These are phyloP conservation scores for Whitmania pigra DNA, from an alignment of 1,140 invertebrate species.

Conservation along the genomic window DNA sequence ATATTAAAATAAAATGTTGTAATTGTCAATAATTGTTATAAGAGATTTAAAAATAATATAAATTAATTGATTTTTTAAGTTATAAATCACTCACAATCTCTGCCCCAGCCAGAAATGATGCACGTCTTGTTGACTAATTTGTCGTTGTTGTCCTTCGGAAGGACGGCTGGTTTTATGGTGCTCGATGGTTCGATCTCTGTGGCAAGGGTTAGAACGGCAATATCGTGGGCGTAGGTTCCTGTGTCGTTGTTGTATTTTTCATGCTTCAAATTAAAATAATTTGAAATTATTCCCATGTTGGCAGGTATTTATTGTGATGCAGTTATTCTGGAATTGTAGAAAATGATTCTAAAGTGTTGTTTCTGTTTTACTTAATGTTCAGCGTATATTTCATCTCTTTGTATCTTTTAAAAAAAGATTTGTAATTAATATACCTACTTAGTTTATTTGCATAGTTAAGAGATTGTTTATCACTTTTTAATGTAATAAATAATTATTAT, in stretches of 20 bases:
- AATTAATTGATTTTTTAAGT: no score
- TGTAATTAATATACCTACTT: no score
- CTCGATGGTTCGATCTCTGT: not conserved
- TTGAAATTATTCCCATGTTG: not conserved
- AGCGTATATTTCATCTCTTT: no score
- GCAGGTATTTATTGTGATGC: no score
- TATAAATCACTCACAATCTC: not conserved
- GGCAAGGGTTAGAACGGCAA: conserved; percentile 7
- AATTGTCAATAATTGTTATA: no score
- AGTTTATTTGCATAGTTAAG: no score
- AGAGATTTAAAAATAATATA: no score
- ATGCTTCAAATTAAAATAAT: not conserved
- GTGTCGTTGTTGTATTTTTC: conserved; percentile 16
- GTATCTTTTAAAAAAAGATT: no score
- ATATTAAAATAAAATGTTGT: no score
- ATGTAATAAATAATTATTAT: not conserved
- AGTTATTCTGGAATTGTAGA: not conserved
- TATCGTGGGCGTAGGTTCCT: conserved; percentile 9
- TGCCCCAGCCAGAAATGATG: conserved; percentile 16
- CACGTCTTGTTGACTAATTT: not conserved
- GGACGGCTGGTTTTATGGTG: not conserved
- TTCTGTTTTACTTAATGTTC: not conserved
- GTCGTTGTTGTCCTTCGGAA: not conserved
- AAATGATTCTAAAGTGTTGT: not conserved
- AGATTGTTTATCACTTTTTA: not conserved